These are phyloP conservation scores for Chromoteleia sp. DNA, from an alignment of 2,888 invertebrate species.

Conservation along the genomic window DNA sequence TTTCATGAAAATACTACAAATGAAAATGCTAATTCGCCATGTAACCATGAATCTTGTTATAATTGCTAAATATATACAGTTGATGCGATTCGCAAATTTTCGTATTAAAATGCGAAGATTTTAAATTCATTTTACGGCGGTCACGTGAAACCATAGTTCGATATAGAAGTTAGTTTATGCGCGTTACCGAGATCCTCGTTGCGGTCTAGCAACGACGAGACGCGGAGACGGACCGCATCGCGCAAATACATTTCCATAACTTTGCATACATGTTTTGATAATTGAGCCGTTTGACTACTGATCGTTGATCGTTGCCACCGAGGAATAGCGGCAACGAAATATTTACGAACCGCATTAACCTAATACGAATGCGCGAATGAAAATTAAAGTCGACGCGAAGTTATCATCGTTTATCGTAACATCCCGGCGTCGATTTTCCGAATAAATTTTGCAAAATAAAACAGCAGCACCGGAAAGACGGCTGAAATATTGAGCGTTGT, in stretches of 20 bases:
- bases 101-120: conserved; percentile 52
- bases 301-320: conserved; percentile 56
- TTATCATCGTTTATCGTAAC: conserved; percentile 29
- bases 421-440: conserved; percentile 36
- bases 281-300: conserved; percentile 76
- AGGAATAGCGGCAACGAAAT: conserved; percentile 22
- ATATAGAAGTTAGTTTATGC: conserved; percentile 62
- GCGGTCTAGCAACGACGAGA: conserved; percentile 75
- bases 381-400: conserved; percentile 28
- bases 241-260: conserved; percentile 82
- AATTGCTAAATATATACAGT: conserved; percentile 61
- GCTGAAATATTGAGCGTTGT: conserved; percentile 60
- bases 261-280: conserved; percentile 84
- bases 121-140: conserved; percentile 58
- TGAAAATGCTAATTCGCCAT: conserved; percentile 47
- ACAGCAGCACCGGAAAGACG: conserved; percentile 48
- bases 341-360: conserved; percentile 54
- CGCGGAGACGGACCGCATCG: conserved; percentile 77
- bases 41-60: conserved; percentile 52
- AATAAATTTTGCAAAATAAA: conserved; percentile 43
- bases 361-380: conserved; percentile 25
- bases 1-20: conserved; percentile 54
- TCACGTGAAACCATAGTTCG: conserved; percentile 65
- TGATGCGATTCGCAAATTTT: conserved; percentile 54
- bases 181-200: conserved; percentile 73